phyloP scores from a whole-genome alignment of 2,888 invertebrate genomes.

The Troides helena region DNA sequence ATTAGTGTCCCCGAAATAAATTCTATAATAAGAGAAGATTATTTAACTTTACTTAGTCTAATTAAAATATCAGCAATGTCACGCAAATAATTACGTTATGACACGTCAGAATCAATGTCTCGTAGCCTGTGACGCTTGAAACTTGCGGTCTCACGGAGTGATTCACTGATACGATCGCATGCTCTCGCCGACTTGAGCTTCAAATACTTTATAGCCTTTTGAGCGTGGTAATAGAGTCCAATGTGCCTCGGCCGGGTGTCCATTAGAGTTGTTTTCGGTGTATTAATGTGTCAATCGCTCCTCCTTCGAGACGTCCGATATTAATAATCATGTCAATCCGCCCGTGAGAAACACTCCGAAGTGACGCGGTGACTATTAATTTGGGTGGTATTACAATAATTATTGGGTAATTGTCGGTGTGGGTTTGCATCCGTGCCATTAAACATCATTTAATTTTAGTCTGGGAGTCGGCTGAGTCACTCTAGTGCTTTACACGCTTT shows the following conservation, averaged over 20 bases:
- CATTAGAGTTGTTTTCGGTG: constrained; percentile 43
- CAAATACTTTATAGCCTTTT: constrained; percentile 33
- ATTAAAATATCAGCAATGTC: constrained; percentile 52
- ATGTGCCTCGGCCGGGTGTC: constrained; percentile 31
- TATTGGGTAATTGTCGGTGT: constrained; percentile 72
- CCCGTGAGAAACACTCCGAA: constrained; percentile 74
- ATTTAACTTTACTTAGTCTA: constrained; percentile 8
- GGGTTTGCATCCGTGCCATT: constrained; percentile 65
- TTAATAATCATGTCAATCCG: constrained; percentile 75
- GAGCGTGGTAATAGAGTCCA: constrained; percentile 31
- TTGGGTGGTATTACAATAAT: constrained; percentile 62
- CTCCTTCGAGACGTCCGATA: constrained; percentile 59
- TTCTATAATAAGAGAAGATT: too few species aligned
- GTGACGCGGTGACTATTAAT: constrained; percentile 67
- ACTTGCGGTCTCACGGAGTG: constrained; percentile 58
- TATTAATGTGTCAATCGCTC: constrained; percentile 76
- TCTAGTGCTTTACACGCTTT: constrained; percentile 32
- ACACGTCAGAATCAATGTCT: constrained; percentile 71
- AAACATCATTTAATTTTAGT: constrained; percentile 64
- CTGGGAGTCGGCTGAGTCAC: constrained; percentile 68
- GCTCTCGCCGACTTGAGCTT: constrained; percentile 40
- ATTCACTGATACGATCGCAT: constrained; percentile 58
- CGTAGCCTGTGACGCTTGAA: constrained; percentile 55
- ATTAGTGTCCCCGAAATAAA: too few species aligned
- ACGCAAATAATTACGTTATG: constrained; percentile 67